Percentiles rank a stretch among this genome's conserved stretches.
phyloP scores from a whole-genome alignment of 2,888 invertebrate genomes.

The Orgyia antiqua region DNA sequence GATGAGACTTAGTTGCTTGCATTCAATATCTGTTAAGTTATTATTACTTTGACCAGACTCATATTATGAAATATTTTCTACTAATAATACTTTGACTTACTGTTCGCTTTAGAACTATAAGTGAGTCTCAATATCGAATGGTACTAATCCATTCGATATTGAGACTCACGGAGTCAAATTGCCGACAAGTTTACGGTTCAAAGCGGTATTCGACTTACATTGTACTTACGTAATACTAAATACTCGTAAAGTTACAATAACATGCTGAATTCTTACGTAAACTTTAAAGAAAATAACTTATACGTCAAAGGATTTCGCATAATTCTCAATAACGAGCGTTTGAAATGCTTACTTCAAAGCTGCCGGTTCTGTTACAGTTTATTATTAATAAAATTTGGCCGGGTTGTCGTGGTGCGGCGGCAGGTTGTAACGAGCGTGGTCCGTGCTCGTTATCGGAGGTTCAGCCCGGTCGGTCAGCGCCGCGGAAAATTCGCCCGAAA shows the following conservation, averaged over 20 bases:
- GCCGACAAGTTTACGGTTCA: conserved; percentile 26
- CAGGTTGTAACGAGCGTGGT: conserved; percentile 56
- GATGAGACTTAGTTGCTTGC: too few relatives aligned
- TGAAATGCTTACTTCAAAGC: conserved; percentile 73
- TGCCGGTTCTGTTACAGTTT: conserved; percentile 73
- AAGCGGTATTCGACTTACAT: conserved; percentile 27
- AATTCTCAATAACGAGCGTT: conserved; percentile 73
- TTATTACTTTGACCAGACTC: too few relatives aligned
- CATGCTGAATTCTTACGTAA: conserved; percentile 31
- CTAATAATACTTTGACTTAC: too few relatives aligned
- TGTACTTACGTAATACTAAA: conserved; percentile 25
- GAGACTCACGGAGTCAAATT: too few relatives aligned
- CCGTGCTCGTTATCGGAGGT: conserved; percentile 59
- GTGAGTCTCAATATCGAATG: too few relatives aligned
- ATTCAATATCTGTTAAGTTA: too few relatives aligned
- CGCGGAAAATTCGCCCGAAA: conserved; percentile 77
- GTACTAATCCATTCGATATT: too few relatives aligned
- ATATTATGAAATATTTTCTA: too few relatives aligned
- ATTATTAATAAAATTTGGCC: conserved; percentile 76
- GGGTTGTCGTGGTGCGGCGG: conserved; percentile 34
- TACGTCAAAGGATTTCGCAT: conserved; percentile 72
- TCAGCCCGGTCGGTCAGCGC: conserved; percentile 71
- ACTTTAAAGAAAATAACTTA: conserved; percentile 45
- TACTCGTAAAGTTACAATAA: conserved; percentile 28
- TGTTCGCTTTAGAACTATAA: too few relatives aligned